Conservation (phyloP, 2,888 invertebrate genomes). For the Tridacna crocea region DNA sequence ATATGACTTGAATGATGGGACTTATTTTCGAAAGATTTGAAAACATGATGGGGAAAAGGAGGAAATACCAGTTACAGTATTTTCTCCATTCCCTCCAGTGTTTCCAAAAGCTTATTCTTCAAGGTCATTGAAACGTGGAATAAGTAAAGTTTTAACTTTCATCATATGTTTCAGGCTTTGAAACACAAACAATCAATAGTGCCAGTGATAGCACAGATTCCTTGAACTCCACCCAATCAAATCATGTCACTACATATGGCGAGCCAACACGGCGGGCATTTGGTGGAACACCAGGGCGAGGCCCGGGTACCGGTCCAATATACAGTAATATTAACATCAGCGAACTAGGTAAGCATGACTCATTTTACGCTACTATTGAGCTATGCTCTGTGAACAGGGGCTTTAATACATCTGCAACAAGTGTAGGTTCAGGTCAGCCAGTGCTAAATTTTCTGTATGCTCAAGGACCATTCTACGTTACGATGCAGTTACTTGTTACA, state of each 20-base stretch:
- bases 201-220: constrained; percentile 94
- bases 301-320: constrained; percentile 48
- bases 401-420: too few species aligned
- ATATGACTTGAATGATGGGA: too few species aligned
- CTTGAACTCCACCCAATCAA: constrained; percentile 86
- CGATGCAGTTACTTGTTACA: too few species aligned
- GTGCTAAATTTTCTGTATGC: too few species aligned
- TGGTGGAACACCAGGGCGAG: constrained; percentile 42
- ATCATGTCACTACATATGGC: constrained; percentile 56
- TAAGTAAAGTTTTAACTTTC: background rate
- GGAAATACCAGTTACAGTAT: background rate
- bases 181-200: constrained; percentile 74
- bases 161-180: constrained; percentile 65
- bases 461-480: too few species aligned
- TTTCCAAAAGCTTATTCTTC: background rate
- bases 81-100: background rate
- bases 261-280: constrained; percentile 39
- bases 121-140: background rate
- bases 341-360: constrained; percentile 65
- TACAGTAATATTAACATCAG: constrained; percentile 71
- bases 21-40: too few species aligned
- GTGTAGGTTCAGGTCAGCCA: too few species aligned
- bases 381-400: too few species aligned
- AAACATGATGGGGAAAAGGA: background rate
- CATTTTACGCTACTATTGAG: background rate